Percentiles rank a stretch among this genome's conserved stretches.
These are phyloP conservation scores for Neogale vison DNA, from an alignment of 2,113 vertebrate genomes.

Conservation along the genomic window DNA sequence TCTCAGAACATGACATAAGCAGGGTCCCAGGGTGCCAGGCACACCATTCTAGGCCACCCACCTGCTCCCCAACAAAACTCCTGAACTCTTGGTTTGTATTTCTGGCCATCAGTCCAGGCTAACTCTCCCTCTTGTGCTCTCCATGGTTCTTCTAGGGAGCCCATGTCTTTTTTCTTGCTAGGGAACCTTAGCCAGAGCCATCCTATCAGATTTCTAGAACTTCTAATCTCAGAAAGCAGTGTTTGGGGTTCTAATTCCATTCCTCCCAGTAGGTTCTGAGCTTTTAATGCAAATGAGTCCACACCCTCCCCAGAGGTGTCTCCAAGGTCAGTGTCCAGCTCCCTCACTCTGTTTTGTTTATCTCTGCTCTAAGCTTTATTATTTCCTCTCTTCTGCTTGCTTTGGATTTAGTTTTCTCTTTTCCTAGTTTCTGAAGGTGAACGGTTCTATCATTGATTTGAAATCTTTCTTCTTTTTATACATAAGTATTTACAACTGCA, in stretches of 20 bases:
- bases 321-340: background rate
- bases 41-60: background rate
- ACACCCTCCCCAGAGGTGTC: background rate
- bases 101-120: background rate
- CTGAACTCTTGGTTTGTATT: background rate
- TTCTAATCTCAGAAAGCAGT: background rate
- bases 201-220: background rate
- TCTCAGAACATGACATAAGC: background rate
- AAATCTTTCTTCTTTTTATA: background rate
- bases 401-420: background rate
- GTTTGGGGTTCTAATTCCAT: background rate
- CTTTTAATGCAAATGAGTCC: background rate
- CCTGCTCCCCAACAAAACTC: background rate
- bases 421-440: background rate
- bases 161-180: background rate
- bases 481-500: background rate
- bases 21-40: background rate
- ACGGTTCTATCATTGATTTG: background rate
- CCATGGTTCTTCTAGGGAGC: background rate
- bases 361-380: background rate
- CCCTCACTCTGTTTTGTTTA: background rate
- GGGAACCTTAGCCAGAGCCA: background rate
- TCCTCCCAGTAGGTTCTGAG: background rate
- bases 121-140: background rate
- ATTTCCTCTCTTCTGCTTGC: background rate